phyloP scores from a whole-genome alignment of 2,797 vertebrate species.

The Etheostoma nigrum region DNA sequence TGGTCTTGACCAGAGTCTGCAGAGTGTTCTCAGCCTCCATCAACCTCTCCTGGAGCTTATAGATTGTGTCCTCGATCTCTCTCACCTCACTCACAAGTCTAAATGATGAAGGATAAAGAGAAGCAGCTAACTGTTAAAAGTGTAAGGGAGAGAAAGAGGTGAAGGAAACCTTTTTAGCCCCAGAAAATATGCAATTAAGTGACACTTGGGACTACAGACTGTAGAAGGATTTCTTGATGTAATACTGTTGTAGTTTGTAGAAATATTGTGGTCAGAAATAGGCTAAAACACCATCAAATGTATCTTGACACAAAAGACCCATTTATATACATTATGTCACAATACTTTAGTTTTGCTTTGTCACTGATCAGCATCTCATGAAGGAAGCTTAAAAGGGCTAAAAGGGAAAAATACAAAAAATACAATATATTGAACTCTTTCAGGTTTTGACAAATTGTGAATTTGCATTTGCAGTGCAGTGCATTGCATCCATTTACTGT shows the following conservation, averaged over 20 bases:
- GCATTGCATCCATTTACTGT: neutral
- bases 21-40: constrained; percentile 89
- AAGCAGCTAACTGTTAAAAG: neutral
- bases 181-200: neutral
- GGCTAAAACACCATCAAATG: no score
- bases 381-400: no score
- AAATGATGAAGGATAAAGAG: constrained; percentile 31
- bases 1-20: constrained; percentile 89
- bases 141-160: no score
- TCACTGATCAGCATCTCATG: no score
- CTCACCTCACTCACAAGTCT: constrained; percentile 92
- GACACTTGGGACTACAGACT: neutral
- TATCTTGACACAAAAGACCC: no score
- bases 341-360: no score
- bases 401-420: neutral
- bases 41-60: constrained; percentile 88
- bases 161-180: neutral
- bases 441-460: neutral
- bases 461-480: no score
- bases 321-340: no score
- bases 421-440: neutral
- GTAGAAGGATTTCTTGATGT: neutral
- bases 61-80: constrained; percentile 92
- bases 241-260: neutral
- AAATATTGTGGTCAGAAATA: neutral